Percentiles rank a stretch among this genome's conserved stretches.
Conservation (phyloP, 2,797 vertebrate genomes). For the Lithobates pipiens region DNA sequence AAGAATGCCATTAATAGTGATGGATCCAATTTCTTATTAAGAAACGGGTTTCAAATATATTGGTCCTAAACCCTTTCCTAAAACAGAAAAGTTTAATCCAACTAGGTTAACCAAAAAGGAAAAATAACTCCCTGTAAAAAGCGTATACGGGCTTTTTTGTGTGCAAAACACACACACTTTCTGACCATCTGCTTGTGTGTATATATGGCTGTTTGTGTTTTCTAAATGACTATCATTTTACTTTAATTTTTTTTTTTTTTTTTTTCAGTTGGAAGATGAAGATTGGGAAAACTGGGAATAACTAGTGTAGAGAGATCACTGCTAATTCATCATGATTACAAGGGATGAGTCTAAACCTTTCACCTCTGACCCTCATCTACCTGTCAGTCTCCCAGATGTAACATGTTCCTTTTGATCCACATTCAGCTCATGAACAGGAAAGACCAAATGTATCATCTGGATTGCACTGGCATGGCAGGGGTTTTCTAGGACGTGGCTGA, state of each 20-base stretch:
- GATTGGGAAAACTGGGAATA: conserved; percentile 99
- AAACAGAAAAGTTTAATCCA: no score
- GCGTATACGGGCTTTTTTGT: no score
- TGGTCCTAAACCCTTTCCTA: no score
- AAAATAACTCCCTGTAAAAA: no score
- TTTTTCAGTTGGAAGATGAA: conserved; percentile 88
- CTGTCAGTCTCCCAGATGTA: conserved; percentile 21
- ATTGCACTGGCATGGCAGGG: conserved; percentile 29
- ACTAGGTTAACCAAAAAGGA: no score
- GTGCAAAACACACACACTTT: no score
- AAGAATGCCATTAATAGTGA: no score
- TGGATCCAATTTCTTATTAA: no score
- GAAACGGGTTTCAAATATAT: no score
- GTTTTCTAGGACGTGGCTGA: conserved; percentile 18
- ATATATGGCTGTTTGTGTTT: no score
- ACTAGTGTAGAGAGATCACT: conserved; percentile 6
- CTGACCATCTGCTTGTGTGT: no score
- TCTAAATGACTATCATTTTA: no score
- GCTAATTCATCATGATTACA: conserved; percentile 34
- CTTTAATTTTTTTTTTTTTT: background rate
- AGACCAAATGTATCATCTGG: conserved; percentile 6
- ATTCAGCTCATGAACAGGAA: conserved; percentile 46
- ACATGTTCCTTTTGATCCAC: background rate
- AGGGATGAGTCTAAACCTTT: conserved; percentile 14
- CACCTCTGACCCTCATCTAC: background rate